Percentiles rank a stretch among this genome's conserved stretches.
Conservation (phyloP, 2,797 vertebrate genomes). For the Nyctalus aviator region DNA sequence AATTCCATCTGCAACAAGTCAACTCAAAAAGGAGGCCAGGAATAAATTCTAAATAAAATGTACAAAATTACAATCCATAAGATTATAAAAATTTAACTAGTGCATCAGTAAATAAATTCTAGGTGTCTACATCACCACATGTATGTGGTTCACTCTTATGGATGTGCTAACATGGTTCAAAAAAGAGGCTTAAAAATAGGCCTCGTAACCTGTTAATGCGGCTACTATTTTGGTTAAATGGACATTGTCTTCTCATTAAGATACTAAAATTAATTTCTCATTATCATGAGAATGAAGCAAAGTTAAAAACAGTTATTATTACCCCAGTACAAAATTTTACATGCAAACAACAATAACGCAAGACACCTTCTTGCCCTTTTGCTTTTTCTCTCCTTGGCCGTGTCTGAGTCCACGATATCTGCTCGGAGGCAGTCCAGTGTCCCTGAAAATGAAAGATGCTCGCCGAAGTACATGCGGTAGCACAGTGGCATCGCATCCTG, state of each 20-base stretch:
- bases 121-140: not conserved
- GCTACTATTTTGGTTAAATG: not conserved
- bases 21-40: not conserved
- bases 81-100: not conserved
- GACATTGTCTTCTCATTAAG: slow-evolving; percentile 27
- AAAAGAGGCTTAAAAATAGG: not conserved
- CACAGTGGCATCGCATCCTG: slow-evolving; percentile 96
- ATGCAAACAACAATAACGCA: not conserved
- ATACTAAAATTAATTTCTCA: slow-evolving; percentile 13
- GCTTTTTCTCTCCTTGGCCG: slow-evolving; percentile 97
- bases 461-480: slow-evolving; percentile 99
- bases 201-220: not conserved
- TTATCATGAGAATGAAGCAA: not conserved
- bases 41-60: slow-evolving; percentile 18
- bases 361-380: slow-evolving; percentile 94
- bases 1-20: not conserved
- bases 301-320: not conserved
- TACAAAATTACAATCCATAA: not conserved
- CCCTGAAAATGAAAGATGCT: slow-evolving; percentile 98
- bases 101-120: not conserved
- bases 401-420: slow-evolving; percentile 98
- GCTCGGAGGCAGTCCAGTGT: slow-evolving; percentile 97
- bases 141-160: not conserved
- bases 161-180: not conserved
- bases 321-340: not conserved